Evolutionary conservation across 2,797 vertebrate genomes (phyloP).

Genomic region (Knipowitschia caucasica): DNA sequence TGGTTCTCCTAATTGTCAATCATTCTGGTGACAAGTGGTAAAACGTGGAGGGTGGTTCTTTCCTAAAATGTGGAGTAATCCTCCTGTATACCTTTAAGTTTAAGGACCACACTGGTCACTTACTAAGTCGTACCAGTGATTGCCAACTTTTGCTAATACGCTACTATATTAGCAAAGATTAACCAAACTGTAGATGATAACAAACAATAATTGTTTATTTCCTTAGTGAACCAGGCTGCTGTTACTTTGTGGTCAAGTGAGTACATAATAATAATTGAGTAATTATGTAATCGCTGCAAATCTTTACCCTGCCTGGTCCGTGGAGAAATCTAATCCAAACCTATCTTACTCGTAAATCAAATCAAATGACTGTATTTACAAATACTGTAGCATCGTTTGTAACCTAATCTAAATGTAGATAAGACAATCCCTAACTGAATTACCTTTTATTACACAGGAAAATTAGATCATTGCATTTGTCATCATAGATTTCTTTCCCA

Average conservation of each 20-base stretch:
- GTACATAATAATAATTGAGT: neutral
- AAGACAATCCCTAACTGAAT: conserved; percentile 10
- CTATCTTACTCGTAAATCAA: neutral
- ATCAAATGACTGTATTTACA: neutral
- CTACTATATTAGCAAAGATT: no score
- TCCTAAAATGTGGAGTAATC: no score
- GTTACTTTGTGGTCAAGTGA: no score
- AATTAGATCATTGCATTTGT: conserved; percentile 31
- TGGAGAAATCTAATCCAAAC: no score
- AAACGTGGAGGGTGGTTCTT: no score
- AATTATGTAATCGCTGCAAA: neutral
- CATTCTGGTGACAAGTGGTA: no score
- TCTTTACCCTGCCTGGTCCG: conserved; percentile 20
- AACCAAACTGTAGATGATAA: no score
- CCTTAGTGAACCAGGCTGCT: no score
- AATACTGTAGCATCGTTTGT: conserved; percentile 1
- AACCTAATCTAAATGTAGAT: conserved; percentile 18
- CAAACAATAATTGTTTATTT: no score
- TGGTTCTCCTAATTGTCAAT: no score
- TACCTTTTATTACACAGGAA: conserved; percentile 5
- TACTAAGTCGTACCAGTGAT: neutral
- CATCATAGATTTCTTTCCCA: conserved; percentile 20
- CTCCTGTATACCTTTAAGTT: neutral
- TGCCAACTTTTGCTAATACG: no score
- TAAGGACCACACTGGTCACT: neutral